Conservation (phyloP, 2,797 vertebrate genomes). For the Paratrypauchen microcephalus region DNA sequence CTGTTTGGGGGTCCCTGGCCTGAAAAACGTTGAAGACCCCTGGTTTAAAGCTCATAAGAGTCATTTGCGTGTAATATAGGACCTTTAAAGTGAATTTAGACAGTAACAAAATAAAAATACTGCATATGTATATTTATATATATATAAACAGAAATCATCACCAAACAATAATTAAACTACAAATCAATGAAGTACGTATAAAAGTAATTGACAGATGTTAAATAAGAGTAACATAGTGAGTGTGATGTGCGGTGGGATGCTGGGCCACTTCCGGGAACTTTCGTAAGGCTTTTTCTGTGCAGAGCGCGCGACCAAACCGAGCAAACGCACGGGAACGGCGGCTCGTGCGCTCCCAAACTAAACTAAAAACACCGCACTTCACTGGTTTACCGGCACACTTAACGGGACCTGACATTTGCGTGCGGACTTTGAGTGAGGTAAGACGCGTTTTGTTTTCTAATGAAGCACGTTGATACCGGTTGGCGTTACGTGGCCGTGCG, state of each 20-base stretch:
- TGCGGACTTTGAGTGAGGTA: neutral
- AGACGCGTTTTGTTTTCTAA: neutral
- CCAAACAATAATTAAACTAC: no score
- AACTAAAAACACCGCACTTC: slow-evolving; percentile 26
- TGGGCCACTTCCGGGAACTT: slow-evolving; percentile 70
- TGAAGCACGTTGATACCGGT: neutral
- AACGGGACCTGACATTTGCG: neutral
- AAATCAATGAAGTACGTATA: no score
- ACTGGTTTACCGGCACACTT: neutral
- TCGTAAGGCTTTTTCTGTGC: slow-evolving; percentile 32
- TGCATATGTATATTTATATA: no score
- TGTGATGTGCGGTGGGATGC: slow-evolving; percentile 18
- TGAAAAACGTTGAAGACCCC: no score
- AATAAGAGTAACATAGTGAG: no score
- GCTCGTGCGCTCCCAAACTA: slow-evolving; percentile 52
- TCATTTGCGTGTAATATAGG: no score
- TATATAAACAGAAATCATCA: no score
- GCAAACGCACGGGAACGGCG: slow-evolving; percentile 17
- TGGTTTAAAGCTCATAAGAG: no score
- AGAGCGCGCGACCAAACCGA: slow-evolving; percentile 33
- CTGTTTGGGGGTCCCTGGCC: no score
- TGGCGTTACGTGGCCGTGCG: neutral
- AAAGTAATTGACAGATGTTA: no score
- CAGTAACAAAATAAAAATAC: no score
- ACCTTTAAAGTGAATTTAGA: no score